Conservation (phyloP, 2,888 invertebrate genomes). For the Tetragonula carbonaria region DNA sequence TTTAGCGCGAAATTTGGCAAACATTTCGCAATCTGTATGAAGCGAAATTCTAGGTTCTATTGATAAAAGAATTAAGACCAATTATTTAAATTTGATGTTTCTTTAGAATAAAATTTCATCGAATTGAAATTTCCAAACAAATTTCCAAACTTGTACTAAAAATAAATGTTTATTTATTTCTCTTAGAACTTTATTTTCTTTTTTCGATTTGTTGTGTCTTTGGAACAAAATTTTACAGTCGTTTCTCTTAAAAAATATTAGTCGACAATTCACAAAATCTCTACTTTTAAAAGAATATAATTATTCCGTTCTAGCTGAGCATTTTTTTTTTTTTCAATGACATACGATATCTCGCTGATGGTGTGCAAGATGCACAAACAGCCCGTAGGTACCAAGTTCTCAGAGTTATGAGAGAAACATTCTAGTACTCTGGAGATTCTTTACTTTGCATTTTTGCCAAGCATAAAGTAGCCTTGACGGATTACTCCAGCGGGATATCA, state of each 20-base stretch:
- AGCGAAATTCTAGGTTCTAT: background rate
- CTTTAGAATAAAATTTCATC: no score
- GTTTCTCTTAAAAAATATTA: background rate
- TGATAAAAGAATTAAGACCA: no score
- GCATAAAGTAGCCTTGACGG: constrained; percentile 44
- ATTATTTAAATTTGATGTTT: no score
- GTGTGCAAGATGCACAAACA: constrained; percentile 12
- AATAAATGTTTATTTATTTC: no score
- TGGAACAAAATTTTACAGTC: no score
- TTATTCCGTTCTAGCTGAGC: background rate
- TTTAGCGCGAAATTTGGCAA: background rate
- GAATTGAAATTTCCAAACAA: no score
- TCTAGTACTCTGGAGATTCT: constrained; percentile 39
- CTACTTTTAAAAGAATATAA: background rate
- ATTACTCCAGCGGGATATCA: constrained; percentile 45
- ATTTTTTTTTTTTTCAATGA: background rate
- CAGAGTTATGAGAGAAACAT: constrained; percentile 41
- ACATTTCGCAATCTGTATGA: background rate
- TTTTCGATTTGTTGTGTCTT: background rate
- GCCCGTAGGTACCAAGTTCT: constrained; percentile 14
- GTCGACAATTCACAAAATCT: background rate
- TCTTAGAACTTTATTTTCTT: no score
- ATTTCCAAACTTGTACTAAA: no score
- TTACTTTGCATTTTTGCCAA: constrained; percentile 50
- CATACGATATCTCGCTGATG: background rate